Conservation (phyloP, 2,888 invertebrate species). For the Ashinkailepas kermadecensis region DNA sequence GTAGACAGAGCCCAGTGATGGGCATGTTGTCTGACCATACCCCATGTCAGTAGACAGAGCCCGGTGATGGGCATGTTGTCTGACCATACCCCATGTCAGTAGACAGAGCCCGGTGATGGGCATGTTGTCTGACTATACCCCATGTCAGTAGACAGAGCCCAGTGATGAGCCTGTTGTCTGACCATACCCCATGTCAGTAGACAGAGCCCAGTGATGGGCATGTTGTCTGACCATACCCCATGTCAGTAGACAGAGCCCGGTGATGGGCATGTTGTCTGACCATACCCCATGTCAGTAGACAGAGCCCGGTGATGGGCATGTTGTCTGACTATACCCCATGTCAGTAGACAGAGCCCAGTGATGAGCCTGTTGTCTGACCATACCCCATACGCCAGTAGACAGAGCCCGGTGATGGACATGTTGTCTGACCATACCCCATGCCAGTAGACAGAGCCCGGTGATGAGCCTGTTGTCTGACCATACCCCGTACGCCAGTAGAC, state of each 20-base stretch:
- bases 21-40: neutral
- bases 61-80: neutral
- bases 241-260: no score
- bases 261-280: no score
- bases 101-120: no score
- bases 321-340: neutral
- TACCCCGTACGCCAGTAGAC: neutral
- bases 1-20: no score
- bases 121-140: no score
- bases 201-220: neutral
- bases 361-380: neutral
- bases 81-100: neutral
- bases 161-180: neutral
- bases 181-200: neutral
- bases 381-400: neutral
- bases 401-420: no score
- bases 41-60: neutral
- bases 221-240: neutral
- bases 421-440: no score
- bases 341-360: neutral
- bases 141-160: no score
- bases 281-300: no score
- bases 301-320: no score
- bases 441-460: no score
- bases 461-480: neutral